Evolutionary conservation across 1,140 invertebrate species (phyloP), one percentile per base, ranked within the genome.

Genomic region (Helicorthomorpha holstii): DNA sequence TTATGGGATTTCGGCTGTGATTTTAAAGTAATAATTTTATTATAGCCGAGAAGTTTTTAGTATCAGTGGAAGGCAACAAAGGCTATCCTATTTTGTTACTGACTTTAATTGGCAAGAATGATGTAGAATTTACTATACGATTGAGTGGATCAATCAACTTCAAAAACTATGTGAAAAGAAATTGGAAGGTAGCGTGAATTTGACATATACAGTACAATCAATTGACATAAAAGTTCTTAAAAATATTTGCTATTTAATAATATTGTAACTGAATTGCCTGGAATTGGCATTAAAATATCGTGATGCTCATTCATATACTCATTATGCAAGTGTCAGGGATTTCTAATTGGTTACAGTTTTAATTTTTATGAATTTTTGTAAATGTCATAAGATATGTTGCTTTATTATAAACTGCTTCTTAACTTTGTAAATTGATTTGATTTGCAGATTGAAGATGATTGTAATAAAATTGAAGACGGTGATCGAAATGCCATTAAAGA

Each of bases 91-190:
- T 94, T 4, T 66, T 96, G 22, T 67, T 97, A 23, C 71, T 96
- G 1, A 78, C 85, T 60, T 70, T 96, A 7, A 77, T 95, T 50
- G 81, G 88, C 55, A 89, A 86, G 60, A 57, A 62, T 54, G 77
- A 81, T 57, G 71, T 83, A 24, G 82, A 90, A 57, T 68, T 82
- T 54, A 64, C 82, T 3, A 83, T 95, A 46, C 73, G 89, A 60
- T 73, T 92, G 42, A 83, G 89, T 34, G 87, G 85, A 45, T 81
- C 91, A 43, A 82, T 98, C 58, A 82, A 85, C 16, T 94, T 98
- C 62, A 98, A 98, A 67, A 98, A 98, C 68, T 94, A 83, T 66
- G 79, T 96, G 3, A 96, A 95, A 67, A 73, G 88, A 50, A 93
- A 96, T 70, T 98, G 94, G 94, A 76, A 77, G 71, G 73, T 85